Evolutionary conservation across 1,140 invertebrate species (phyloP), one percentile per base, ranked within the genome.

Genomic region (Papilio dardanus): DNA sequence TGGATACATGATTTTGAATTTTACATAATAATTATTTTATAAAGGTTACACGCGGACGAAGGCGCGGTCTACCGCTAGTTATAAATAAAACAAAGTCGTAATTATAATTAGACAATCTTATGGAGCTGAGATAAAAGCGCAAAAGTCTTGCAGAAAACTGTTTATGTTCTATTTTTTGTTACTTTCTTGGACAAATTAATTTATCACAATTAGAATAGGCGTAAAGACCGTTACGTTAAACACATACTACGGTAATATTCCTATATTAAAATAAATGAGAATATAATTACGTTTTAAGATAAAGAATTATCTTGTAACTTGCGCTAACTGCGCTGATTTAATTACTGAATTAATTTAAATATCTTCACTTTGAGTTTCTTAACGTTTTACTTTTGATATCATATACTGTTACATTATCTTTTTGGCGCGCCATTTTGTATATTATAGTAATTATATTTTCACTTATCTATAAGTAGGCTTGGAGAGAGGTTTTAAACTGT

Each of bases 261-360:
- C 35, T 40, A 69, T 37, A 69, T 69, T 69, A 69, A 69, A 16
- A 69, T 69, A 69, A 69, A 42, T 69, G 31, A 68, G 66, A 68
- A 68, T 40, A 68, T 68, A 68, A 35, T 19, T 68, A 37, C 66
- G 66, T 35, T 68, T 37, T 37, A 35, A 68, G 66, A 35, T 68
- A 68, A 35, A 33, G 19, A 21, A 68, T 21, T 68, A 35, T 68
- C 66, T 68, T 68, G 66, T 68, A 21, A 33, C 66, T 68, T 68
- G 33, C 66, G 33, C n/a, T 68, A 68, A 68, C 66, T 35, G 66
- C 66, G 8, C 31, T 8, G 31, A 68, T 68, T 68, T 68, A 68
- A 68, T 68, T 68, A 35, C 66, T 37, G 12, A n/a, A n/a, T 68
- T 69, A 37, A 42, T 69, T 69, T 40, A 69, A 37, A 69, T 69